Percentiles rank a stretch among this genome's conserved stretches.
Evolutionary conservation across 2,888 invertebrate species (phyloP).

Genomic region (Noctua janthina): DNA sequence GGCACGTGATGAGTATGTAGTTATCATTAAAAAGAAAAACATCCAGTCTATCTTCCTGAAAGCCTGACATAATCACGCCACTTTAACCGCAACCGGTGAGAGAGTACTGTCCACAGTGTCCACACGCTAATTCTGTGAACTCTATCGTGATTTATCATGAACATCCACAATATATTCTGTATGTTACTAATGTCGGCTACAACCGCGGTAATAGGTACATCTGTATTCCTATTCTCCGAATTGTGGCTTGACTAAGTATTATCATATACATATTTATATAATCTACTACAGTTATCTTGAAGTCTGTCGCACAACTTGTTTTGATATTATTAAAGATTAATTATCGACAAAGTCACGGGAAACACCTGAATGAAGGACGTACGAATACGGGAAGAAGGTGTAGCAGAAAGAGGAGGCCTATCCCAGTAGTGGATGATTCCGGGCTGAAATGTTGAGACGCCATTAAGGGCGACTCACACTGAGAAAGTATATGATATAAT

Average conservation of each 20-base stretch:
- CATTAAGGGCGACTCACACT: no score
- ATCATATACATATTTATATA: neutral
- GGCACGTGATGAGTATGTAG: neutral
- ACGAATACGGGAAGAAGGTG: neutral
- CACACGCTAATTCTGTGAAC: conserved; percentile 1
- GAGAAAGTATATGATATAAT: neutral
- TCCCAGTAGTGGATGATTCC: no score
- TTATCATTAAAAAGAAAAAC: neutral
- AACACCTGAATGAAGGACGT: neutral
- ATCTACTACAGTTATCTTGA: neutral
- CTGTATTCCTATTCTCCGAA: neutral
- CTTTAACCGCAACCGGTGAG: neutral
- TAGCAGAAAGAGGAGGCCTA: neutral
- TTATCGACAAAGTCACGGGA: neutral
- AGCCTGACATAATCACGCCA: conserved; percentile 24
- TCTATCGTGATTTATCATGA: conserved; percentile 1
- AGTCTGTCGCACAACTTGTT: neutral
- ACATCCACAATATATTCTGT: neutral
- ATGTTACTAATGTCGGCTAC: neutral
- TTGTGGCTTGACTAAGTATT: neutral
- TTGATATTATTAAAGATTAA: no score
- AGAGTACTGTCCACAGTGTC: no score
- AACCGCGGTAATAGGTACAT: neutral
- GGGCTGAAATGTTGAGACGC: no score
- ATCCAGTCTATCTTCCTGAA: neutral